Evolutionary conservation across 2,797 vertebrate genomes (phyloP), one percentile per base, ranked within the genome.

Genomic region (Poecilia velifera): DNA sequence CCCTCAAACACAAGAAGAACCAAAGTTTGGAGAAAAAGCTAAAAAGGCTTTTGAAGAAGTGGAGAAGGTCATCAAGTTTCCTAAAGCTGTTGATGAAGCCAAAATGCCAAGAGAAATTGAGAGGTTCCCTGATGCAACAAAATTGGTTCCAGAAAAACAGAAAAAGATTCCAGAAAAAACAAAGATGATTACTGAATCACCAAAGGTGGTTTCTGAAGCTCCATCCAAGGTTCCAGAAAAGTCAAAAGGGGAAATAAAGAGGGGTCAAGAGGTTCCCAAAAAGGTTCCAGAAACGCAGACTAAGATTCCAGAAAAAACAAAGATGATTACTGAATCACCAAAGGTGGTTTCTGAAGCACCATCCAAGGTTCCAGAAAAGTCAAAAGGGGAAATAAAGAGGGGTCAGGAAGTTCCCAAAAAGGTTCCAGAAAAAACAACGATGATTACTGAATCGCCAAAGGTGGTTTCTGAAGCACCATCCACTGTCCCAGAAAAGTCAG

Each of bases 401-500:
- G 1, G 34, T 34, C 14, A 3, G 1, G 76, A 77, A 16, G 34
- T 6, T 51, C 31, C 49, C 4, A 72, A 83, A 68, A 78, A 28
- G 57, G 41, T 51, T 41, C 49, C 28, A 45, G 72, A 79, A 70
- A 22, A 9, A 16, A 34, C 64, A 28, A 71, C 76, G 9, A 49
- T 14, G 6, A 34, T 72, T 34, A 55, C 22, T 2, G 70, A 86
- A 72, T 12, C 0, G 6, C 41, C 45, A 3, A 79, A 73, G 34
- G 43, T n/a, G 9, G 28, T 74, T n/a, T 25, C 25, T 6, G 73
- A 80, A 49, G 46, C 0, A 10, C 64, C 22, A 7, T 47, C 76
- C 25, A 77, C 25, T 22, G 6, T 73, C 31, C 92, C 93, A 83
- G 96, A 95, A 90, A 91, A 39, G 6, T 39, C 72, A n/a, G 46